Evolutionary conservation across 2,113 vertebrate species (phyloP), one percentile per base, ranked within the genome.

Genomic region (Arothron firmamentum): DNA sequence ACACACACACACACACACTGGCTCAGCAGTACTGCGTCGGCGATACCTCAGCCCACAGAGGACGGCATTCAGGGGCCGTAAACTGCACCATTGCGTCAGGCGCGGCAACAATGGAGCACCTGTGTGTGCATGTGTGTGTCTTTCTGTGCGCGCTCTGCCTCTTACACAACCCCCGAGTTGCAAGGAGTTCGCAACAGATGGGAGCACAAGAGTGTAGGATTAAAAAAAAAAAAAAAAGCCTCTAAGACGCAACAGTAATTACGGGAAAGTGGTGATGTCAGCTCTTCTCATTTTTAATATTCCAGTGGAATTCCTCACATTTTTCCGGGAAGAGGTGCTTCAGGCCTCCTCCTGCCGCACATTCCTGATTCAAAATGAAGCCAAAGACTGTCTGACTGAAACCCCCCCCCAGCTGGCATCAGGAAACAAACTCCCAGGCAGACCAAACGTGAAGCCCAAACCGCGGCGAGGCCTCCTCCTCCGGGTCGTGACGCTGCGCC

Each of bases 11-110:
- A 20, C 51, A 46, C 11, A 19, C 41, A 23, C 59, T 8, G 52
- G 21, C 68, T 61, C 51, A 62, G 62, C 54, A 60, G 56, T 56
- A 62, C 46, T 49, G 57, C 62, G 69, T 59, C 63, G 72, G 66
- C 0, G 88, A 86, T 90, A 89, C 85, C 60, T 76, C 65, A 90
- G 68, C 83, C 67, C 53, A 75, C 70, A 90, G 81, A 82, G 76
- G 70, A 81, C 43, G 51, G 63, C 75, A 84, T 83, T 88, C 77
- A 85, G 72, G 63, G 62, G 72, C 65, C 11, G 59, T 69, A 84
- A 84, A 78, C 67, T 79, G 79, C 84, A 72, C 59, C 67, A 77
- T 88, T 86, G 85, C 18, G 70, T 72, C 53, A 60, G 68, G 52
- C 59, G 46, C 25, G 52, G 23, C 16, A 67, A 89, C 88, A 90